Conservation (phyloP, 2,113 vertebrate genomes). For the Pao palembangensis region DNA sequence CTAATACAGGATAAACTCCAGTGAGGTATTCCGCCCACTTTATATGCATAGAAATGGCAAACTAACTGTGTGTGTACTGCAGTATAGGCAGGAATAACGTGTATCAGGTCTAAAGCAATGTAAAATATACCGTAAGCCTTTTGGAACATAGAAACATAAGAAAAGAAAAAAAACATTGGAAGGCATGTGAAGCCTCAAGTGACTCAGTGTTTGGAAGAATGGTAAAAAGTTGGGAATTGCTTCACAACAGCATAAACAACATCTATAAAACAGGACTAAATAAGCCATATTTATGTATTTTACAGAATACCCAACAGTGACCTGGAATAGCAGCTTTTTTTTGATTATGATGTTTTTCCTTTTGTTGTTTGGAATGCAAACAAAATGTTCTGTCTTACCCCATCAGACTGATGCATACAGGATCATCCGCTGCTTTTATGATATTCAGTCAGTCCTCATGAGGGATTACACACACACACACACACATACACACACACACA, state of each 20-base stretch:
- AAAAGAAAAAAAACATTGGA: too few relatives aligned
- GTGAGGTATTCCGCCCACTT: not conserved
- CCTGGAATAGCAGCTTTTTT: not conserved
- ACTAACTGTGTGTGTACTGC: constrained; percentile 5
- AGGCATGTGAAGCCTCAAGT: not conserved
- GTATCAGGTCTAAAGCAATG: constrained; percentile 14
- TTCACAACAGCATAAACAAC: not conserved
- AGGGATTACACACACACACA: constrained; percentile 1
- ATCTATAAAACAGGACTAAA: not conserved
- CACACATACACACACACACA: constrained; percentile 1
- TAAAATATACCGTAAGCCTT: constrained; percentile 21
- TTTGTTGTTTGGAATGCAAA: not conserved
- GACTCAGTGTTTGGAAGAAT: not conserved
- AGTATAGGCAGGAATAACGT: not conserved
- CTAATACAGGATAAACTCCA: too few relatives aligned
- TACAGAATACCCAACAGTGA: too few relatives aligned
- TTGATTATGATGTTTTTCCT: not conserved
- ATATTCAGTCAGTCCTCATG: too few relatives aligned
- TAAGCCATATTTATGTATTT: too few relatives aligned
- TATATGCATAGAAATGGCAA: constrained; percentile 11
- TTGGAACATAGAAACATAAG: not conserved
- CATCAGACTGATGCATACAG: constrained; percentile 6
- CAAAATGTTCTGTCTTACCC: not conserved
- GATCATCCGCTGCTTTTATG: constrained; percentile 10
- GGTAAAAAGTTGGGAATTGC: not conserved